Base-by-base conservation (phyloP, 2,888 invertebrate species). In the Xestia c-nigrum region DNA sequence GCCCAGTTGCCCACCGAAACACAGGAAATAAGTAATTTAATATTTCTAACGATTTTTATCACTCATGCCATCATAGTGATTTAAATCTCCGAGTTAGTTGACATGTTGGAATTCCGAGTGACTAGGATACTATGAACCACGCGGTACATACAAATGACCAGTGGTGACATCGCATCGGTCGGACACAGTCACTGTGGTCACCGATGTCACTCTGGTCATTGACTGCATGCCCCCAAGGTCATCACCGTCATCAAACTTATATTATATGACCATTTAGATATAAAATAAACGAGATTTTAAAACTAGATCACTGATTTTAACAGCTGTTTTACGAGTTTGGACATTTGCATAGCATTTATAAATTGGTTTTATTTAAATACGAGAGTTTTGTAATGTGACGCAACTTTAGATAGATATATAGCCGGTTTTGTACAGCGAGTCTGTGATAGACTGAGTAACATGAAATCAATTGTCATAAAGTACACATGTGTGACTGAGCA, bases 151-250 rank as follows among this genome's bases (percentile, higher is more conserved):
- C 77, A 57, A 79, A 81, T 73, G 76, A 78, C 43, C 71, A 21
- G 59, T n/a, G 65, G 24, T 77, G 84, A 80, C 78, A 80, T 70
- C 69, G 57, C 64, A 63, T 63, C n/a, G 63, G n/a, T 40, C 50
- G 38, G 61, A 43, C 61, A 12, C 24, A 14, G 67, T 46, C 83
- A 70, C 75, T 38, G 46, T 64, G 77, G 52, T 67, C 78, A 47
- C 55, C 16, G 47, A 14, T 67, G 65, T 52, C 52, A 63, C 74
- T 74, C 82, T 78, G 86, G 83, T 76, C 83, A 83, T 68, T 68
- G 83, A 83, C 83, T 83, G 83, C 69, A 7, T 12, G 55, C 3
- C 38, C 65, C 47, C 84, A 86, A 86, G 85, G 83, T 86, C 86
- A 74, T 61, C 10, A 5, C 4, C 61, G 75, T 57, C 72, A 72